phyloP scores from a whole-genome alignment of 2,888 invertebrate genomes.

The Aphidoletes aphidimyza region DNA sequence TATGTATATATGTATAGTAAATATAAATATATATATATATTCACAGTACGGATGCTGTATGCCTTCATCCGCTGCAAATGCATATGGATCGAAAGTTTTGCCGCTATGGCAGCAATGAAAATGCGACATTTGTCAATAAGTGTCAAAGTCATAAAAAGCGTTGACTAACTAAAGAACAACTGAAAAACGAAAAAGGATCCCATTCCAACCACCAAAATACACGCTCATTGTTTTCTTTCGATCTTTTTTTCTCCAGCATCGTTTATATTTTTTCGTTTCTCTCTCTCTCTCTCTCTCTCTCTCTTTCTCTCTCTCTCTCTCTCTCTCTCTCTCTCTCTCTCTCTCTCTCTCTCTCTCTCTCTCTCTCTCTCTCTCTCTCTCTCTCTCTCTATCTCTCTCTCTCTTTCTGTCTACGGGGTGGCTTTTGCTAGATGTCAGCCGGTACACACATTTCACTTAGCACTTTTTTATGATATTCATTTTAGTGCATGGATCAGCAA shows the following conservation, averaged over 20 bases:
- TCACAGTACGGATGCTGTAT: not conserved
- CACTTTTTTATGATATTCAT: conserved; percentile 17
- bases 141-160: conserved; percentile 54
- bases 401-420: no score
- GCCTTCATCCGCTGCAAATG: conserved; percentile 12
- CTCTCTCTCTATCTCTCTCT: no score
- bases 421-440: conserved; percentile 44
- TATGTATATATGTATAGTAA: not conserved
- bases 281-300: not conserved
- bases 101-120: conserved; percentile 47
- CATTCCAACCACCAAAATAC: conserved; percentile 43
- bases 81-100: conserved; percentile 40
- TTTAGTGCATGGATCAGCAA: conserved; percentile 26
- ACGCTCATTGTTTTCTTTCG: conserved; percentile 45
- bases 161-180: conserved; percentile 46
- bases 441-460: conserved; percentile 53
- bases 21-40: not conserved
- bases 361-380: not conserved
- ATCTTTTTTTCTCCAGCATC: not conserved
- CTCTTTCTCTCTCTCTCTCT: not conserved
- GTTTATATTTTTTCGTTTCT: not conserved
- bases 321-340: not conserved
- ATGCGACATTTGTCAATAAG: conserved; percentile 52
- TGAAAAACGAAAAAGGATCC: conserved; percentile 50
- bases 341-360: not conserved